A percentile compares a stretch with the other conserved stretches of the same genome.
Evolutionary conservation across 2,113 vertebrate genomes (phyloP).

Genomic region (Paramisgurnus dabryanus): DNA sequence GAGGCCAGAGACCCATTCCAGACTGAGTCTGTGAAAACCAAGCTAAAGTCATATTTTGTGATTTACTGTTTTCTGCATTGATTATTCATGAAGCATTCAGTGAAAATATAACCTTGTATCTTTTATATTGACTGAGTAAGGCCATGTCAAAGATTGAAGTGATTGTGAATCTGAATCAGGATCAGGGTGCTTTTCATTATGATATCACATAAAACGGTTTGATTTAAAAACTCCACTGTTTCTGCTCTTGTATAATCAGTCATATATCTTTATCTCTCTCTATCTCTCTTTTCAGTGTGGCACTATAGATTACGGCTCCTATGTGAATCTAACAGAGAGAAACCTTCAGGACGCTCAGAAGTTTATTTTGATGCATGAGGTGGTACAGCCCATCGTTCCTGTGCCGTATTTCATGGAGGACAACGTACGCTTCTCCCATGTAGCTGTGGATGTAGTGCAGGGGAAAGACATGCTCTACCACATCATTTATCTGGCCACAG

Average conservation of each 20-base stretch:
- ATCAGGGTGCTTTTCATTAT: background rate
- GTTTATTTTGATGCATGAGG: constrained; percentile 96
- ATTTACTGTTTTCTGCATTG: too few relatives aligned
- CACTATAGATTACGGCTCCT: constrained; percentile 90
- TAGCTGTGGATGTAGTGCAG: constrained; percentile 94
- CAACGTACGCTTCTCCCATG: constrained; percentile 90
- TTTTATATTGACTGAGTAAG: too few relatives aligned
- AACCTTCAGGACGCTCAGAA: constrained; percentile 96
- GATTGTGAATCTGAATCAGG: too few relatives aligned
- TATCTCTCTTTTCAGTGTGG: constrained; percentile 80
- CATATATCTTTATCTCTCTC: background rate
- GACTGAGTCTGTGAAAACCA: too few relatives aligned
- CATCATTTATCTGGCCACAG: constrained; percentile 94
- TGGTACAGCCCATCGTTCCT: constrained; percentile 86
- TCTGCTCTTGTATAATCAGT: too few relatives aligned
- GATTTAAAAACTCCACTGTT: too few relatives aligned
- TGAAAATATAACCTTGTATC: too few relatives aligned
- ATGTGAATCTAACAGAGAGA: constrained; percentile 90
- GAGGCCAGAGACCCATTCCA: too few relatives aligned
- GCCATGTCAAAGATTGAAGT: too few relatives aligned
- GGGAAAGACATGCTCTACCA: constrained; percentile 86
- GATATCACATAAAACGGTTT: too few relatives aligned
- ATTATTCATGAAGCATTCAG: too few relatives aligned
- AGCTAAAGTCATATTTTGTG: too few relatives aligned
- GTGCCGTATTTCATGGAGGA: constrained; percentile 96